Evolutionary conservation across 2,888 invertebrate genomes (phyloP), one percentile per base, ranked within the genome.

Genomic region (Hirtodrosophila trivittata): DNA sequence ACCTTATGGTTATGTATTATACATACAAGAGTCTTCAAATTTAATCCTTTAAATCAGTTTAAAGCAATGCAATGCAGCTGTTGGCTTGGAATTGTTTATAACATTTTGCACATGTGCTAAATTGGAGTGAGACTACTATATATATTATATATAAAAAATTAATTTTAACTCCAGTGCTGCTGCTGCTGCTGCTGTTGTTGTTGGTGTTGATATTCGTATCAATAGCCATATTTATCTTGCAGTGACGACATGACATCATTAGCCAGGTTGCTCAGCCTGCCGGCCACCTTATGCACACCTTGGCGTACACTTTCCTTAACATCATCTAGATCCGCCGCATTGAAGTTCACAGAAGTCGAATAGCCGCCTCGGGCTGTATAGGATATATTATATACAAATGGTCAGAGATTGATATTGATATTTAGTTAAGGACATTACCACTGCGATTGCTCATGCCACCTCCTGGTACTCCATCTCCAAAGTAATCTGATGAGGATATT

Each of bases 201-300:
- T 9, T 33, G 38, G 14, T 18, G 10, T 16, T 30, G 35, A 10
- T 8, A 14, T 39, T 37, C 64, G 75, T 88, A 88, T 93, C 93
- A 93, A 92, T 93, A 93, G 46, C 93, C 93, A 89, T 93, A 93
- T 90, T 92, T 92, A 90, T 93, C 98, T 93, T 98, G 98, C 89
- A 98, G 93, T 75, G 97, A 97, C 66, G 95, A 95, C 93, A 98
- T 97, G 13, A 98, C 95, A 82, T 97, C 98, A 92, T 95, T 98
- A 76, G 98, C 98, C 71, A 99, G 92, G 73, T 95, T 97, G 83
- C 98, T 98, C 66, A 99, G 92, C 87, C 96, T 96, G n/a, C 97
- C 98, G 46, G 99, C 99, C 67, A 99, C 98, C 92, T 97, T 97
- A 73, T 97, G 97, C 54, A 99, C 98, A 62, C 99, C 98, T 88